A percentile compares a stretch with the other conserved stretches of the same genome.
Evolutionary conservation across 2,888 invertebrate genomes (phyloP).

Genomic region (Ophion ventricosus): DNA sequence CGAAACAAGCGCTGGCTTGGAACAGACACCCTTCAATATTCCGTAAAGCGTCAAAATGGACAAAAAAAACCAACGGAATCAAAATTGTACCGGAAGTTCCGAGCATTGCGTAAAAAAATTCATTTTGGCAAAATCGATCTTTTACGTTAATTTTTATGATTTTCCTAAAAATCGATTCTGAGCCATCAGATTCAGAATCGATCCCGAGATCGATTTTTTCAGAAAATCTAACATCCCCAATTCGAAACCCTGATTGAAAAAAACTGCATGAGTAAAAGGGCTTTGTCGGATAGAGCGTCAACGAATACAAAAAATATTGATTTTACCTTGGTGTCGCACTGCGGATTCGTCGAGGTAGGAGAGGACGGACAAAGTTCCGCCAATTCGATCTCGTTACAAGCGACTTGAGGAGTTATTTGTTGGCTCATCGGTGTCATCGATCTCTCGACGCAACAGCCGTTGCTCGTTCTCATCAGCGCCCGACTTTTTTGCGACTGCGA

Average conservation of each 20-base stretch:
- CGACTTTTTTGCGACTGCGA: slow-evolving; percentile 76
- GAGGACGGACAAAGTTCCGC: slow-evolving; percentile 82
- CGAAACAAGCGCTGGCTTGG: too few species aligned
- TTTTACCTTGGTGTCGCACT: slow-evolving; percentile 86
- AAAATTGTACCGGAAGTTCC: background rate
- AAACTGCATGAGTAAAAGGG: background rate
- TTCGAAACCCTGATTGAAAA: background rate
- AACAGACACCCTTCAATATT: too few species aligned
- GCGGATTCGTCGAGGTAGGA: slow-evolving; percentile 78
- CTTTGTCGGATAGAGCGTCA: background rate
- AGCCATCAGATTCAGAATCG: too few species aligned
- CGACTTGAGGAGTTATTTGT: slow-evolving; percentile 70
- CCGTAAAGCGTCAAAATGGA: too few species aligned
- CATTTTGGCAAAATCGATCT: too few species aligned
- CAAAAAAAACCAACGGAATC: background rate
- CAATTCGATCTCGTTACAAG: slow-evolving; percentile 80
- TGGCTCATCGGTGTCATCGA: slow-evolving; percentile 77
- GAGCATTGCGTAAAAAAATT: too few species aligned
- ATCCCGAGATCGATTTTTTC: too few species aligned
- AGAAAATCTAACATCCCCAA: too few species aligned
- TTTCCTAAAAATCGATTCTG: too few species aligned
- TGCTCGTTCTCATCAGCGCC: slow-evolving; percentile 75
- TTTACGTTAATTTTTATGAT: too few species aligned
- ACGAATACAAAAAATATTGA: slow-evolving; percentile 13
- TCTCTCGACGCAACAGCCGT: slow-evolving; percentile 78